Evolutionary conservation across 2,113 vertebrate species (phyloP).

Genomic region (Myrmecobius fasciatus): DNA sequence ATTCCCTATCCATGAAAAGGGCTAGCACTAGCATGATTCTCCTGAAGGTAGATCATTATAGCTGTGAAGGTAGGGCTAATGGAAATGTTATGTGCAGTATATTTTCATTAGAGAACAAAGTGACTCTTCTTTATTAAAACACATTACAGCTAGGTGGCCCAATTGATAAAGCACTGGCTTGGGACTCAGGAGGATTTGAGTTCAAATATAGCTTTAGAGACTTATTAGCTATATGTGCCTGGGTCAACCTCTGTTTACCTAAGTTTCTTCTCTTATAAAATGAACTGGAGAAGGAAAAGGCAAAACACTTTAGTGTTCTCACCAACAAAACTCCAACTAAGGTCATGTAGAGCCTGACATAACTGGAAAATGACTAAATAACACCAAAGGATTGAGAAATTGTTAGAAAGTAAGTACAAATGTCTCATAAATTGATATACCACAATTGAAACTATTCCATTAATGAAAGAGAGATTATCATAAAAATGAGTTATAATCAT

Average conservation of each 20-base stretch:
- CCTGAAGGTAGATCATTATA: slow-evolving; percentile 1
- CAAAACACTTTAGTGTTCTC: neutral
- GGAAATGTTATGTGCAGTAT: slow-evolving; percentile 47
- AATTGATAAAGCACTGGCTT: neutral
- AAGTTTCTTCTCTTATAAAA: neutral
- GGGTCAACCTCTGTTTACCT: no score
- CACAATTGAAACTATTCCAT: slow-evolving; percentile 72
- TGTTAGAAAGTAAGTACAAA: slow-evolving; percentile 76
- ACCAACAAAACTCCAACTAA: neutral
- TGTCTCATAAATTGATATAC: slow-evolving; percentile 76
- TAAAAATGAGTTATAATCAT: slow-evolving; percentile 77
- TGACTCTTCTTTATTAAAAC: slow-evolving; percentile 75
- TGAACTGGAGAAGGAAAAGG: neutral
- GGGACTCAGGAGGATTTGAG: neutral
- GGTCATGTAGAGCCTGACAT: neutral
- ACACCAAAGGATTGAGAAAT: slow-evolving; percentile 57
- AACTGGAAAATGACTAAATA: neutral
- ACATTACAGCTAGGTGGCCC: slow-evolving; percentile 34
- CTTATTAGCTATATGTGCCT: neutral
- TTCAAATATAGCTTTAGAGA: neutral
- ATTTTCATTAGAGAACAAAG: slow-evolving; percentile 73
- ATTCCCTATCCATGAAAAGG: neutral
- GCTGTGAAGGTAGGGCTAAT: slow-evolving; percentile 29
- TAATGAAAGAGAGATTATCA: slow-evolving; percentile 82
- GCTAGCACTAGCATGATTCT: neutral